Evolutionary conservation across 1,140 invertebrate species (phyloP).

Genomic region (Drosophila bocqueti): DNA sequence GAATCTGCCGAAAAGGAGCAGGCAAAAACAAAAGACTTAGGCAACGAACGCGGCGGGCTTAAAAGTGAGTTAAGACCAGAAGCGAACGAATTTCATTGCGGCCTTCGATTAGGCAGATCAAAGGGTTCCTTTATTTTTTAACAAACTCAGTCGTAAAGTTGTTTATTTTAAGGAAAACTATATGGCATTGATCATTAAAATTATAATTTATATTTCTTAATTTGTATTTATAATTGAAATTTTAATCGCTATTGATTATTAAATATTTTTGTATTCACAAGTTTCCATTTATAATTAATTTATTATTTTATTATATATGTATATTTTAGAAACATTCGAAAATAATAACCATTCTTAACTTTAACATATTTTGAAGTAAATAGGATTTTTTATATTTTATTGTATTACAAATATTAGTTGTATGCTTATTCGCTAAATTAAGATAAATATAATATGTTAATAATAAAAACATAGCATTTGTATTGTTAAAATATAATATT

Average conservation of each 20-base stretch:
- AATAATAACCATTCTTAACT: background rate
- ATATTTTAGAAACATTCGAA: background rate
- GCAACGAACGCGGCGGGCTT: conserved; percentile 57
- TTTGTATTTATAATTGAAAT: background rate
- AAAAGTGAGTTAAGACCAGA: conserved; percentile 61
- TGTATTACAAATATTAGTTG: too few relatives aligned
- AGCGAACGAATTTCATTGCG: conserved; percentile 57
- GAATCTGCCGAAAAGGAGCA: conserved; percentile 5
- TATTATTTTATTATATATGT: too few relatives aligned
- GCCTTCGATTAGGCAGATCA: conserved; percentile 82
- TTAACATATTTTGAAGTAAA: background rate
- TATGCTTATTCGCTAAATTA: too few relatives aligned
- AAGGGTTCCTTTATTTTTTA: conserved; percentile 77
- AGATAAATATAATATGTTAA: too few relatives aligned
- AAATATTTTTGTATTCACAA: background rate
- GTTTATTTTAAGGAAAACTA: background rate
- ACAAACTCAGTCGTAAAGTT: conserved; percentile 50
- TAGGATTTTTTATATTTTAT: background rate
- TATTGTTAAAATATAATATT: background rate
- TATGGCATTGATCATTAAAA: too few relatives aligned
- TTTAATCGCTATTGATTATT: background rate
- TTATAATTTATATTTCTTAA: background rate
- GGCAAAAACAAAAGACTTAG: conserved; percentile 77
- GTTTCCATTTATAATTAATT: background rate
- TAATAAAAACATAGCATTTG: too few relatives aligned